Conservation (phyloP, 2,888 invertebrate genomes). For the Amiota minor region DNA sequence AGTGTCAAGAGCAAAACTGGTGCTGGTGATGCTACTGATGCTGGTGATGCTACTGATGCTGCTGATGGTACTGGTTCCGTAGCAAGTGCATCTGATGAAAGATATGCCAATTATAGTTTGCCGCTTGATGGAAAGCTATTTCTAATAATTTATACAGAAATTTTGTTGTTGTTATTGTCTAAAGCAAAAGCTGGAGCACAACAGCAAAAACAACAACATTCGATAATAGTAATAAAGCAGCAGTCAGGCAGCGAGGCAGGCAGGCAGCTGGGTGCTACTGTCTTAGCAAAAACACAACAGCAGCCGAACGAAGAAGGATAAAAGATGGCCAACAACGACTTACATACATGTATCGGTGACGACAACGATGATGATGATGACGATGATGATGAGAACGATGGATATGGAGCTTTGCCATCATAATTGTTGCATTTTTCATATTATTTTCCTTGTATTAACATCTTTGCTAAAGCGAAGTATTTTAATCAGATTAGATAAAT, state of each 20-base stretch:
- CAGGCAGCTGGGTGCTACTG: too few species aligned
- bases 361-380: conserved; percentile 10
- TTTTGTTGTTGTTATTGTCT: background rate
- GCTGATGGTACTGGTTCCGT: background rate
- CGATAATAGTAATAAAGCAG: conserved; percentile 16
- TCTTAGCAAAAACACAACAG: too few species aligned
- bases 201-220: background rate
- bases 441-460: conserved; percentile 5
- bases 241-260: too few species aligned
- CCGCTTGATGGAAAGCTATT: conserved; percentile 50
- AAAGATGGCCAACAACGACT: too few species aligned
- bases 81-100: conserved; percentile 33
- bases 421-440: too few species aligned
- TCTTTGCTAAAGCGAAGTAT: too few species aligned
- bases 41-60: too few species aligned
- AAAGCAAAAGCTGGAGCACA: background rate
- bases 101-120: conserved; percentile 26
- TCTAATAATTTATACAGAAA: conserved; percentile 52
- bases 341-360: background rate
- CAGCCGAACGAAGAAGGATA: too few species aligned
- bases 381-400: background rate
- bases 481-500: too few species aligned
- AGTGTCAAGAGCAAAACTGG: background rate
- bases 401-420: background rate
- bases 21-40: background rate